Percentiles rank a stretch among this genome's conserved stretches.
Evolutionary conservation across 92 coral and sea anemone genomes (phyloP).

Genomic region (Nematostella vectensis): DNA sequence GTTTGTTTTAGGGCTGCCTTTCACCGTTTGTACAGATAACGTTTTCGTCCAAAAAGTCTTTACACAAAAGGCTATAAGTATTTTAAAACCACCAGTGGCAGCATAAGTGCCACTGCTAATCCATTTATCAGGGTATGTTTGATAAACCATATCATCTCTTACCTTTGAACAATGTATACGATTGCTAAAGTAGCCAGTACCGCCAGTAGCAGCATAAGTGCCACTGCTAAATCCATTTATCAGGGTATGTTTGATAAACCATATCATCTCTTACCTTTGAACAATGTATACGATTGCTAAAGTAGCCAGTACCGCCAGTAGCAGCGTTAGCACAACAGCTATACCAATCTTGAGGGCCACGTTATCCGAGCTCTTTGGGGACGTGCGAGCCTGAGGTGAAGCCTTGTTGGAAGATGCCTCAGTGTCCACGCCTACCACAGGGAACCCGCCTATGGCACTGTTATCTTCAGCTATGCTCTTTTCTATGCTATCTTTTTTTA

Average conservation of each 20-base stretch:
- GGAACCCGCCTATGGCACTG: slow-evolving; percentile 13
- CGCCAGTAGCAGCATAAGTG: too few relatives aligned
- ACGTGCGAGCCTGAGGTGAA: neutral
- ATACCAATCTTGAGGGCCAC: slow-evolving; percentile 16
- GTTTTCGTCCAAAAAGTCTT: too few relatives aligned
- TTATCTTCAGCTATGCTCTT: slow-evolving; percentile 5
- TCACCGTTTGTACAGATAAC: too few relatives aligned
- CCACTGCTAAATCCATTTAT: too few relatives aligned
- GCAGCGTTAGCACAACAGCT: slow-evolving; percentile 24
- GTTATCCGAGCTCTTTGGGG: neutral
- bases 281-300: slow-evolving; percentile 11
- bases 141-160: too few relatives aligned
- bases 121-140: too few relatives aligned
- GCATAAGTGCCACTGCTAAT: too few relatives aligned
- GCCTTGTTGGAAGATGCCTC: neutral
- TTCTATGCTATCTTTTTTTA: neutral
- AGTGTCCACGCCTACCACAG: slow-evolving; percentile 6
- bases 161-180: slow-evolving; percentile 17
- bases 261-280: slow-evolving; percentile 18
- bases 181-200: slow-evolving; percentile 1
- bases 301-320: slow-evolving; percentile 1
- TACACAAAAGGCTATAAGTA: too few relatives aligned
- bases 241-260: too few relatives aligned
- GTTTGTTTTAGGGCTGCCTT: too few relatives aligned
- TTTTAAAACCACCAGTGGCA: too few relatives aligned